phyloP scores from a whole-genome alignment of 2,888 invertebrate genomes.

The Dermolepida albohirtum region DNA sequence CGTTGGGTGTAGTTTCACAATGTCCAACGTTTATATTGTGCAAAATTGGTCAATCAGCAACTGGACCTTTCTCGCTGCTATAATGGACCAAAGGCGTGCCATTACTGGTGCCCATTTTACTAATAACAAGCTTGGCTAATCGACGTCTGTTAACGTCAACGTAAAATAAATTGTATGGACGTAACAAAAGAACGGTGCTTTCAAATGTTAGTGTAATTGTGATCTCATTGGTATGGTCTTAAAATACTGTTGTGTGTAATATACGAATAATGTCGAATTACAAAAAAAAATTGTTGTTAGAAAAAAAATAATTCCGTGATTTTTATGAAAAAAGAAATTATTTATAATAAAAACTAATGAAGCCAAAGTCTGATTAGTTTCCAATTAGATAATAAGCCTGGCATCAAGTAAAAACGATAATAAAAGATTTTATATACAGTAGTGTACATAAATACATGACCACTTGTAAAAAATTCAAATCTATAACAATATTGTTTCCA shows the following conservation, averaged over 20 bases:
- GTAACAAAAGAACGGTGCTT: constrained; percentile 7
- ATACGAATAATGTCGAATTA: too few species aligned
- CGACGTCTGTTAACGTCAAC: constrained; percentile 22
- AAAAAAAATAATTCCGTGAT: too few species aligned
- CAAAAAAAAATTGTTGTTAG: too few species aligned
- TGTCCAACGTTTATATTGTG: constrained; percentile 43
- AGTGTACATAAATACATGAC: too few species aligned
- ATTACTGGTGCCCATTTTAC: constrained; percentile 30
- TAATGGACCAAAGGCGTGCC: constrained; percentile 44
- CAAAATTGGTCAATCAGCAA: constrained; percentile 46
- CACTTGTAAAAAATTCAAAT: too few species aligned
- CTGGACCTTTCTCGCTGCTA: constrained; percentile 44
- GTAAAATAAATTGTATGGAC: constrained; percentile 15
- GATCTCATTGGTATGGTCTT: neutral
- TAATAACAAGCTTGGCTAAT: constrained; percentile 38
- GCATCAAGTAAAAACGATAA: too few species aligned
- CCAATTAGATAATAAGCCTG: too few species aligned
- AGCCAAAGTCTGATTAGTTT: too few species aligned
- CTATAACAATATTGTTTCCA: too few species aligned
- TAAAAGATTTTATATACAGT: too few species aligned
- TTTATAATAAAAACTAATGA: too few species aligned
- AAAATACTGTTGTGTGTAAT: neutral
- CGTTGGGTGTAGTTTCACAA: constrained; percentile 34
- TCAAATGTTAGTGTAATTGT: neutral
- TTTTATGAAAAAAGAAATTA: too few species aligned